Evolutionary conservation across 64 coral and sea anemone genomes (phyloP).

Genomic region (Dendrophyllia cribrosa): DNA sequence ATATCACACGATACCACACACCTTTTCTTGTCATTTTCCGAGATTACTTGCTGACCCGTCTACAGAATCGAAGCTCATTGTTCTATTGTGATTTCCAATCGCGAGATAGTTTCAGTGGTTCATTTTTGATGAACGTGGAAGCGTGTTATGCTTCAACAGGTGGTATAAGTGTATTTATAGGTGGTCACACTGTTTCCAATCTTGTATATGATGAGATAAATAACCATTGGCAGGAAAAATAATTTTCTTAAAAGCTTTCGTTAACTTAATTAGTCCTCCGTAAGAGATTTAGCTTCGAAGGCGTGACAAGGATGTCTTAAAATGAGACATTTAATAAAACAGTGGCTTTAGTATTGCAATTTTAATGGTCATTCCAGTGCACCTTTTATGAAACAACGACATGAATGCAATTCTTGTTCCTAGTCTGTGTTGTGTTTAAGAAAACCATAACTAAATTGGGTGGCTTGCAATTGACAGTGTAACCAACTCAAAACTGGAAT

Average conservation of each 20-base stretch:
- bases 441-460: no score
- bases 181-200: slow-evolving; percentile 48
- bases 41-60: neutral
- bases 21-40: slow-evolving; percentile 25
- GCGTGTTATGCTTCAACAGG: slow-evolving; percentile 21
- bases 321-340: no score
- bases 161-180: slow-evolving; percentile 16
- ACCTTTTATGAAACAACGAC: no score
- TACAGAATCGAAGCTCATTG: neutral
- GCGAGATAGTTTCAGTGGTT: neutral
- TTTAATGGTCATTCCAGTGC: no score
- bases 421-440: no score
- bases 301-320: neutral
- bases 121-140: neutral
- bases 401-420: no score
- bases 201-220: slow-evolving; percentile 31
- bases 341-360: no score
- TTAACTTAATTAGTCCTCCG: neutral
- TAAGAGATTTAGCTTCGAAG: neutral
- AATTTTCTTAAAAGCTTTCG: neutral
- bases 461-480: no score
- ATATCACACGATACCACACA: neutral
- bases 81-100: slow-evolving; percentile 7
- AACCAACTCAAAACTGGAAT: no score
- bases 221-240: neutral